These are phyloP conservation scores for Trichogramma evanescens DNA, from an alignment of 2,888 invertebrate genomes.

Conservation along the genomic window DNA sequence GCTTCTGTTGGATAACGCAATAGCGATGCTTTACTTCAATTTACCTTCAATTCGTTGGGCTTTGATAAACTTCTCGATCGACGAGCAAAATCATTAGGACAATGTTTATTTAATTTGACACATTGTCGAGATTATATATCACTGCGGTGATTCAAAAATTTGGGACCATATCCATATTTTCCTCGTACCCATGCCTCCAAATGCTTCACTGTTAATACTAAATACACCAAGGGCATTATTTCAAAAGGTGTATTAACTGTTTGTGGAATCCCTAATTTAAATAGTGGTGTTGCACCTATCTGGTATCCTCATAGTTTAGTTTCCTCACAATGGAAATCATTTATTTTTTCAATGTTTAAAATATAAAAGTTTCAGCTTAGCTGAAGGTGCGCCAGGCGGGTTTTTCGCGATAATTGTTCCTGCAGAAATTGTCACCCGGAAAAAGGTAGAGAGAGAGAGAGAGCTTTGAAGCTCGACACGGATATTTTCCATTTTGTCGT, in stretches of 20 bases:
- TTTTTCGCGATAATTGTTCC: too few species aligned
- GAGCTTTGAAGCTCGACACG: too few species aligned
- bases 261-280: not conserved
- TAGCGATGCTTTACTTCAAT: too few species aligned
- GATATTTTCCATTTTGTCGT: too few species aligned
- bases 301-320: not conserved
- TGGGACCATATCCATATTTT: not conserved
- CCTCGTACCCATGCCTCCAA: not conserved
- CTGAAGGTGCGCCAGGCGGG: too few species aligned
- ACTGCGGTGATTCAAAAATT: not conserved
- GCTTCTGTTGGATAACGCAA: too few species aligned
- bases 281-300: not conserved
- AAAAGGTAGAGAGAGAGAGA: too few species aligned
- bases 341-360: not conserved
- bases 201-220: not conserved
- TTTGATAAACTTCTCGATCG: not conserved
- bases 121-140: not conserved
- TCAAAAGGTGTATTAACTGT: not conserved
- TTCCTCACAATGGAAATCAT: not conserved
- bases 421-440: too few species aligned
- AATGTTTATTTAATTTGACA: not conserved
- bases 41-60: not conserved
- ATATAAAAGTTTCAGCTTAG: too few species aligned
- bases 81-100: not conserved
- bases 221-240: not conserved